These are phyloP conservation scores for Amiota communis DNA, from an alignment of 2,888 invertebrate genomes.

Conservation along the genomic window DNA sequence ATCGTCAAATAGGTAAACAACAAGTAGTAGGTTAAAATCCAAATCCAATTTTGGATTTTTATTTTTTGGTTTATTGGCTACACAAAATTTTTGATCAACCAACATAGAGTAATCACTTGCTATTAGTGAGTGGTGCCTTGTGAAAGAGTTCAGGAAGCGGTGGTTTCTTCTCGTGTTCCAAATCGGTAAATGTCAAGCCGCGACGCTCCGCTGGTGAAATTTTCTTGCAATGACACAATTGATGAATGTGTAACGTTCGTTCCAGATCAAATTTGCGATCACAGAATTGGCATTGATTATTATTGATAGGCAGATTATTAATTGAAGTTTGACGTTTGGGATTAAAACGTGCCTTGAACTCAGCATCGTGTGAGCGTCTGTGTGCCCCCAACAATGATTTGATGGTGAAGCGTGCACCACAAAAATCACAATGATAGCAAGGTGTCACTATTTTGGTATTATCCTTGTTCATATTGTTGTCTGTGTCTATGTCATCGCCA, in stretches of 20 bases:
- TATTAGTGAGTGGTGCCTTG: neutral
- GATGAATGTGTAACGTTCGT: slow-evolving; percentile 58
- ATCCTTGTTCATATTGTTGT: neutral
- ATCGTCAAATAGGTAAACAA: too few species aligned
- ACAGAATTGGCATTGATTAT: slow-evolving; percentile 50
- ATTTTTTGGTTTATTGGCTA: too few species aligned
- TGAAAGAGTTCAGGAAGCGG: slow-evolving; percentile 47
- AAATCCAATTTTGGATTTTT: too few species aligned
- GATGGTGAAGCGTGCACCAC: slow-evolving; percentile 52
- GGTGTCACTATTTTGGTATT: neutral
- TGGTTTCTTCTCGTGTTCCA: slow-evolving; percentile 57
- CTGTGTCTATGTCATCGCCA: slow-evolving; percentile 8
- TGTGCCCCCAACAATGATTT: slow-evolving; percentile 56
- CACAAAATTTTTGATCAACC: too few species aligned
- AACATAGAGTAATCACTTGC: too few species aligned
- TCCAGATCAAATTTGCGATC: slow-evolving; percentile 55
- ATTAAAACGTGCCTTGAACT: slow-evolving; percentile 50
- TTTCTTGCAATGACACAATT: slow-evolving; percentile 54
- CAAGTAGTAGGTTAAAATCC: too few species aligned
- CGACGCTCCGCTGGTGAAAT: slow-evolving; percentile 56
- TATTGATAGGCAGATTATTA: slow-evolving; percentile 8
- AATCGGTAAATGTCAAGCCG: slow-evolving; percentile 53
- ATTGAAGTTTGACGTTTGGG: slow-evolving; percentile 23
- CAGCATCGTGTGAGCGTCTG: slow-evolving; percentile 50
- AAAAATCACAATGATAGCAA: slow-evolving; percentile 46